Evolutionary conservation across 2,797 vertebrate genomes (phyloP), one percentile per base, ranked within the genome.

Genomic region (Lutjanus argentimaculatus): DNA sequence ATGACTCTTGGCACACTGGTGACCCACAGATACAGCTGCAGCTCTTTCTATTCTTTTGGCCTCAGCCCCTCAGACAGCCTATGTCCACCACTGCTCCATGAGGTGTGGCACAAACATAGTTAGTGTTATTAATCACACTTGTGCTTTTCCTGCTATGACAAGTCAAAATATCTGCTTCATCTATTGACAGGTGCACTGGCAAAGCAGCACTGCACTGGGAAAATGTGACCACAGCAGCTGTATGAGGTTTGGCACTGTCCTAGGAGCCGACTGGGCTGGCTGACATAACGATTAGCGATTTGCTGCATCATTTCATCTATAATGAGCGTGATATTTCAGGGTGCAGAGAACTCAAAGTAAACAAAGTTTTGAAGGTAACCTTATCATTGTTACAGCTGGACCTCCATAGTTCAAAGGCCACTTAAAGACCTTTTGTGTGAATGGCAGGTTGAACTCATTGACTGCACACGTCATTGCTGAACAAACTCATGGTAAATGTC

Each of bases 341-440:
- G 45, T 21, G 36, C 21, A 52, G 7, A 61, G 7, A 65, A 58
- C 22, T 77, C 2, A 13, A 17, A 42, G 16, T 10, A 73, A 58
- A 56, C 25, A 59, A 52, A 62, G 16, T 56, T 72, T 68, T 21
- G n/a, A 74, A 67, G 40, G 42, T 72, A 25, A 77, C 61, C 45
- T n/a, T 71, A 17, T 7, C 30, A 43, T 52, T 75, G 43, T 63
- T 48, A 56, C 61, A 49, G 40, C 13, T 67, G 22, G 36, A 68
- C 45, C n/a, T 55, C 13, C 15, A 7, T 21, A 21, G 58, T 46
- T 80, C 42, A 85, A 43, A 71, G 21, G 78, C 2, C 53, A 71
- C 4, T 1, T 1, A 1, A 51, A 58, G 62, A 72, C 57, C 52
- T 67, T 72, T 82, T 57, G 21, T 25, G n/a, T 25, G 72, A 77